Conservation (phyloP, 1,140 invertebrate genomes). For the Tetramorium simillimum region DNA sequence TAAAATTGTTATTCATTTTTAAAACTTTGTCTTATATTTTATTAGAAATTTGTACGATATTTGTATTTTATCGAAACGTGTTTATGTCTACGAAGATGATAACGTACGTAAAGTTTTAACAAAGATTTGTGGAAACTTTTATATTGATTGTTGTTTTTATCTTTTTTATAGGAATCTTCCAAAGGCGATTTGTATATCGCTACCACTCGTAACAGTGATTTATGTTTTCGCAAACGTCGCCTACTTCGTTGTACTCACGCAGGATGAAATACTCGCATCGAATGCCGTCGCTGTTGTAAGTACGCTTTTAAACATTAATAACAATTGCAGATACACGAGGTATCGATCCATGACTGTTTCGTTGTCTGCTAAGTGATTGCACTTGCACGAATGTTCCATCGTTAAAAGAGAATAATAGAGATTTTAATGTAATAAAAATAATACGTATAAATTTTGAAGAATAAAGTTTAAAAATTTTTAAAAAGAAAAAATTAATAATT, state of each 20-base stretch:
- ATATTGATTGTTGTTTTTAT: background rate
- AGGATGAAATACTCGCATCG: slow-evolving; percentile 92
- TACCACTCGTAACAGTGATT: slow-evolving; percentile 95
- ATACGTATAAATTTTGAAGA: background rate
- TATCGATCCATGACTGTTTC: background rate
- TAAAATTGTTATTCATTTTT: background rate
- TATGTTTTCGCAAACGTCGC: slow-evolving; percentile 97
- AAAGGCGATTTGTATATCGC: slow-evolving; percentile 96
- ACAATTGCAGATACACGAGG: background rate
- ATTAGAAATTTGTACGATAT: background rate
- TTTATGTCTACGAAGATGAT: background rate
- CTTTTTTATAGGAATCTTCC: slow-evolving; percentile 93
- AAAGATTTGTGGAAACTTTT: background rate
- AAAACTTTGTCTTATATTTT: background rate
- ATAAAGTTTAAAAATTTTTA: background rate
- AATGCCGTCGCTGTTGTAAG: slow-evolving; percentile 97
- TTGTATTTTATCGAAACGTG: background rate
- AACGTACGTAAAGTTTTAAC: background rate
- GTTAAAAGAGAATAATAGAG: background rate
- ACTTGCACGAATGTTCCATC: background rate
- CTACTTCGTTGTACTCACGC: slow-evolving; percentile 96
- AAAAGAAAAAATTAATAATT: background rate
- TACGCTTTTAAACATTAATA: slow-evolving; percentile 88
- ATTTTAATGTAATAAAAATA: background rate
- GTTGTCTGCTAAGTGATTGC: background rate